Base-by-base conservation (phyloP, 92 coral and sea anemone genomes). In the Scolanthus callimorphus region DNA sequence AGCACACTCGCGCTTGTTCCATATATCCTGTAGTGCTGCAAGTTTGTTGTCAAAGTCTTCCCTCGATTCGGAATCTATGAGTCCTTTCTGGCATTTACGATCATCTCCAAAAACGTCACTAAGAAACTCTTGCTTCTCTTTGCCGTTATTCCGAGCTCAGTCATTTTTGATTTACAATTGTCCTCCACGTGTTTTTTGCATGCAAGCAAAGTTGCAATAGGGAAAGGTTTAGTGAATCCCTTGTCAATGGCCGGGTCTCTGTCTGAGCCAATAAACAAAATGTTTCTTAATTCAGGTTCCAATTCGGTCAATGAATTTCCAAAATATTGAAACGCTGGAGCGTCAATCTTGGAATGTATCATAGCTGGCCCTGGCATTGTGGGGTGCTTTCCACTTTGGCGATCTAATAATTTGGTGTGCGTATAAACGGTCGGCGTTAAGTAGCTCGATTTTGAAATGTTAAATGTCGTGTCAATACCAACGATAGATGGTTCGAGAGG, bases 191-290 rank as follows among this genome's bases (percentile, higher is more conserved):
- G 84, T 0, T 61, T 19, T 39, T 69, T 78, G 49, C 84, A 54
- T n/a, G 77, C 65, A 29, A 77, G 72, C 72, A 70, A 78, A 17
- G 66, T 69, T 53, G 84, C 71, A 20, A 78, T 17, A 13, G 72
- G 77, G 31, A 78, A 51, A 21, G 55, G 49, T 12, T 59, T 57
- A 31, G 60, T 27, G 49, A 77, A 31, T 27, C 84, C 84, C 25
- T 60, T 60, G 45, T 70, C 78, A 0, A 67, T 58, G 3, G 76
- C 57, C 0, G 50, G 58, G 19, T 60, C 70, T 3, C 76, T 63
- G 24, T 70, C 85, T 0, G 85, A 78, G 23, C 69, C 85, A 25
- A 79, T 25, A 31, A 65, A 64, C 11, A 49, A 64, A 19, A 72
- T 51, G 53, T 58, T 79, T 15, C 43, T 51, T 1, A 60, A 17